Evolutionary conservation across 2,888 invertebrate genomes (phyloP).

Genomic region (Parelbella ahira): DNA sequence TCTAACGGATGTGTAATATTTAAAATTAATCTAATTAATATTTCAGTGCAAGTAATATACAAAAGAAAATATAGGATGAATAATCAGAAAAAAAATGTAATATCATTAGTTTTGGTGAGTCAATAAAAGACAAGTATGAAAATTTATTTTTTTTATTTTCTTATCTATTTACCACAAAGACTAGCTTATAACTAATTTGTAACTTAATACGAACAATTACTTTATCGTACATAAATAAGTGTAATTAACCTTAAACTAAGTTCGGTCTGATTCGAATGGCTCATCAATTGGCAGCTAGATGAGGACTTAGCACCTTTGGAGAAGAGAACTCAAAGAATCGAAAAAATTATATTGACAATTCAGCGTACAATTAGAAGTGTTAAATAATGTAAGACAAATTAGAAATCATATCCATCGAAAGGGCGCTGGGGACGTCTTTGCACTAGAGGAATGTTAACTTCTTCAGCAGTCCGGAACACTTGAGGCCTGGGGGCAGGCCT

Average conservation of each 20-base stretch:
- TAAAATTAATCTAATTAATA: too few relatives aligned
- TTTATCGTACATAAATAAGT: constrained; percentile 68
- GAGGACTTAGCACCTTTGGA: constrained; percentile 27
- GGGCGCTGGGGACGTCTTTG: constrained; percentile 86
- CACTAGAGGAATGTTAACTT: constrained; percentile 91
- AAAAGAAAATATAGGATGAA: too few relatives aligned
- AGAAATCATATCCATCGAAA: constrained; percentile 65
- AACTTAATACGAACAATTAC: constrained; percentile 58
- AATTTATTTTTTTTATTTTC: constrained; percentile 35
- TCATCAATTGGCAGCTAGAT: constrained; percentile 20
- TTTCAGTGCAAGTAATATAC: too few relatives aligned
- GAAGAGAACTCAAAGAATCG: constrained; percentile 4
- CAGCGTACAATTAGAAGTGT: constrained; percentile 1
- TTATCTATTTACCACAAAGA: constrained; percentile 63
- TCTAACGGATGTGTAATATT: too few relatives aligned
- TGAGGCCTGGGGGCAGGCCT: constrained; percentile 70
- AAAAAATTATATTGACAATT: constrained; percentile 6
- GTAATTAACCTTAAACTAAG: constrained; percentile 47
- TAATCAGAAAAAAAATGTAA: too few relatives aligned
- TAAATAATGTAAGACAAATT: constrained; percentile 32
- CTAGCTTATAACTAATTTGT: constrained; percentile 80
- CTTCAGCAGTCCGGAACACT: constrained; percentile 91
- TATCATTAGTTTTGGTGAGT: not conserved
- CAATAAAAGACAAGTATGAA: constrained; percentile 9
- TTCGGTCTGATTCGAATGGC: constrained; percentile 23